These are phyloP conservation scores for Callopanchax toddi DNA, from an alignment of 2,113 vertebrate genomes.

Conservation along the genomic window DNA sequence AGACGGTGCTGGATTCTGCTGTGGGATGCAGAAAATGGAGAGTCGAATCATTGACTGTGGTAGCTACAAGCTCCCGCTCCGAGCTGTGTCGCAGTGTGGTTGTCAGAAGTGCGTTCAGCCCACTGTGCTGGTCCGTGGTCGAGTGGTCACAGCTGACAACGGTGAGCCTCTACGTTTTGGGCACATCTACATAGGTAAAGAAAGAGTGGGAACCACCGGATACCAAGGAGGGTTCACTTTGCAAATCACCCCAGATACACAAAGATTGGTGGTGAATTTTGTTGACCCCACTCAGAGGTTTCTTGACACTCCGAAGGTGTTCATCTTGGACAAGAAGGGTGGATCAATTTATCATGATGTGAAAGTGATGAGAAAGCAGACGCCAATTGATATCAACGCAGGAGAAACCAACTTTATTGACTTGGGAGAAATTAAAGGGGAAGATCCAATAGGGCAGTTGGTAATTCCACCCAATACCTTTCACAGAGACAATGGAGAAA, in stretches of 20 bases:
- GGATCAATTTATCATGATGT: conserved; percentile 90
- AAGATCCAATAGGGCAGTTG: conserved; percentile 86
- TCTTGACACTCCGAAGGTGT: conserved; percentile 88
- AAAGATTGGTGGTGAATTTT: conserved; percentile 89
- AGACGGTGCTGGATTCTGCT: conserved; percentile 79
- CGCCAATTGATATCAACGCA: conserved; percentile 82
- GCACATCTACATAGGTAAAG: conserved; percentile 85
- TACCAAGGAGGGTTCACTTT: conserved; percentile 93
- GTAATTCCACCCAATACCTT: conserved; percentile 87
- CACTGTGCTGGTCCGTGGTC: conserved; percentile 85
- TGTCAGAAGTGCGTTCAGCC: conserved; percentile 87
- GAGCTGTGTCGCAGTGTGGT: conserved; percentile 85
- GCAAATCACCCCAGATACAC: conserved; percentile 82
- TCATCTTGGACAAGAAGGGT: conserved; percentile 89
- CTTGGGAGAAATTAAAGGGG: conserved; percentile 80
- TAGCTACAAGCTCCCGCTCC: conserved; percentile 83
- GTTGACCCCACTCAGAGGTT: conserved; percentile 85
- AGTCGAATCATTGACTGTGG: conserved; percentile 81
- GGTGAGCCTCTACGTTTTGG: conserved; percentile 91
- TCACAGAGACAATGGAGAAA: conserved; percentile 82
- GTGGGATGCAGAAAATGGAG: conserved; percentile 85
- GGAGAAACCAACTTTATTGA: conserved; percentile 81
- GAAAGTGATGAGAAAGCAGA: conserved; percentile 88
- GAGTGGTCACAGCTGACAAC: conserved; percentile 86
- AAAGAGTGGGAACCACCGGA: conserved; percentile 88